Conservation (phyloP, 92 coral and sea anemone genomes). For the Bergia puertoricense region DNA sequence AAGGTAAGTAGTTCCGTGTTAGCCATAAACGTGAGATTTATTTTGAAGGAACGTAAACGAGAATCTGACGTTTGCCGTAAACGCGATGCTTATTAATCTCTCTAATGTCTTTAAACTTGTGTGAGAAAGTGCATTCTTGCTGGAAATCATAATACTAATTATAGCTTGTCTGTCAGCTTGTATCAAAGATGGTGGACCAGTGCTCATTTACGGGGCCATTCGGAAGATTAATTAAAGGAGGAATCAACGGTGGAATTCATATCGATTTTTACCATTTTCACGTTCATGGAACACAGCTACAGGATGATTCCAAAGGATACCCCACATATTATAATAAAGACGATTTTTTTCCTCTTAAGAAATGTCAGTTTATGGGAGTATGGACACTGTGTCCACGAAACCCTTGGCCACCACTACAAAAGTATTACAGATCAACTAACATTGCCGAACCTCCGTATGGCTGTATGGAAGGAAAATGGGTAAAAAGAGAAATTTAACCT, state of each 20-base stretch:
- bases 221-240: conserved; percentile 64
- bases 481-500: background rate
- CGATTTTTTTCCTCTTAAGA: conserved; percentile 39
- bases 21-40: no score
- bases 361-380: conserved; percentile 40
- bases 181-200: conserved; percentile 50
- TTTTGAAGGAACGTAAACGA: no score
- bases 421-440: conserved; percentile 21
- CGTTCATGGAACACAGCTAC: conserved; percentile 17
- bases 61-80: no score
- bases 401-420: conserved; percentile 15
- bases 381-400: conserved; percentile 42
- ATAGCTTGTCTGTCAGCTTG: background rate
- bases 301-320: background rate
- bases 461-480: background rate
- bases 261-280: conserved; percentile 60
- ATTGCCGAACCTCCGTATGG: background rate
- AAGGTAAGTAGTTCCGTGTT: no score
- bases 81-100: no score
- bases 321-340: conserved; percentile 4
- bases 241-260: conserved; percentile 34
- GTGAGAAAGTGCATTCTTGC: no score
- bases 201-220: conserved; percentile 83
- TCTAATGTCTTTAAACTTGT: no score
- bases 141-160: no score